Evolutionary conservation across 2,888 invertebrate genomes (phyloP).

Genomic region (Latheticus oryzae): DNA sequence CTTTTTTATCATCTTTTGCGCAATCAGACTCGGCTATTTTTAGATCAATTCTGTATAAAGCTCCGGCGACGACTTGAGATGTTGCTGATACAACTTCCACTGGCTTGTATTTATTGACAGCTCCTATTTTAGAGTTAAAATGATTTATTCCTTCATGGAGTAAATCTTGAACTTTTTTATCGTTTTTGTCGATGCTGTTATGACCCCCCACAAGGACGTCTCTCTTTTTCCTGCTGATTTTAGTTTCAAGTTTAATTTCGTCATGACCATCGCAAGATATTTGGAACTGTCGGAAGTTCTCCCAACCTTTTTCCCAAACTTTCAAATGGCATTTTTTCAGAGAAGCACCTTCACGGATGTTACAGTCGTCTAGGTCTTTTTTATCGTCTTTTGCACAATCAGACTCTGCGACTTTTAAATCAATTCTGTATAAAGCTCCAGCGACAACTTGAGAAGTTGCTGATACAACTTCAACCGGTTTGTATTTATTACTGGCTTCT

Average conservation of each 20-base stretch:
- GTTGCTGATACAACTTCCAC: slow-evolving; percentile 47
- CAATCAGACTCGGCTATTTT: slow-evolving; percentile 71
- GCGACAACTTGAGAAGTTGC: slow-evolving; percentile 2
- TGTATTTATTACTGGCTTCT: neutral
- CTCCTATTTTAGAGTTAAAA: no score
- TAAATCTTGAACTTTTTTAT: no score
- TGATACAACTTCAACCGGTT: slow-evolving; percentile 1
- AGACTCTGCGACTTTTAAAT: neutral
- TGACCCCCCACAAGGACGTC: no score
- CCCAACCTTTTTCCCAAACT: slow-evolving; percentile 9
- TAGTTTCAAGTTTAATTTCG: no score
- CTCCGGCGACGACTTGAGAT: slow-evolving; percentile 63
- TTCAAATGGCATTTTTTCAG: neutral
- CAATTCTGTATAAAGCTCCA: neutral
- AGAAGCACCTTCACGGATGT: slow-evolving; percentile 1
- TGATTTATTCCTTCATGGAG: no score
- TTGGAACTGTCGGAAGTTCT: neutral
- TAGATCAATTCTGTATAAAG: slow-evolving; percentile 69
- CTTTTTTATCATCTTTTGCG: slow-evolving; percentile 56
- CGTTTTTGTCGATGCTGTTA: no score
- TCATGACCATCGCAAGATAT: slow-evolving; percentile 45
- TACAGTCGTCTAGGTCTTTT: neutral
- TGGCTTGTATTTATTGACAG: slow-evolving; percentile 46
- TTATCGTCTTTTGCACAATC: neutral
- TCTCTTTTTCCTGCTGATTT: no score